These are phyloP conservation scores for Ia io DNA, from an alignment of 2,113 vertebrate genomes.

Conservation along the genomic window DNA sequence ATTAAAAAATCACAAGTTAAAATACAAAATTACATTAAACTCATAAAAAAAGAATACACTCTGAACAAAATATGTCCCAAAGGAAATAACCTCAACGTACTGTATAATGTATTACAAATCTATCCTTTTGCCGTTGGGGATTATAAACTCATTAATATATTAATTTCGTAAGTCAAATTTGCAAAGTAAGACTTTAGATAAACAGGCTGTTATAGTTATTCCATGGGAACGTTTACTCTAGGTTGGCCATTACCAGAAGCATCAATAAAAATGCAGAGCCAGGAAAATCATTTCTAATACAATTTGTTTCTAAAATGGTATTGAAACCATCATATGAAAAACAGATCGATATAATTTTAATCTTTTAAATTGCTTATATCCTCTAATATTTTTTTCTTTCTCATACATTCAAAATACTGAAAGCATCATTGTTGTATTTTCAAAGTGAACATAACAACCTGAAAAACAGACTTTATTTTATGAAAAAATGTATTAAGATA, in stretches of 20 bases:
- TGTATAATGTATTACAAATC: background rate
- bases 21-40: background rate
- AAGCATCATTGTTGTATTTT: background rate
- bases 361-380: background rate
- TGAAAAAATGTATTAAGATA: background rate
- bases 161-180: background rate
- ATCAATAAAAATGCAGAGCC: background rate
- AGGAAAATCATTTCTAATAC: background rate
- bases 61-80: background rate
- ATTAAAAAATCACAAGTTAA: background rate
- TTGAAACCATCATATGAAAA: background rate
- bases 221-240: background rate
- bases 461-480: background rate
- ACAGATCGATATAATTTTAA: background rate
- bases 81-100: background rate
- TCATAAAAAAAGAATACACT: background rate
- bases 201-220: background rate
- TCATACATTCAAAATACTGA: background rate
- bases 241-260: background rate
- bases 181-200: background rate
- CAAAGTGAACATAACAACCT: background rate
- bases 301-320: constrained; percentile 4
- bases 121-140: background rate
- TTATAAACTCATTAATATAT: background rate
- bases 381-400: background rate